These are phyloP conservation scores for Capricornis sumatraensis DNA, from an alignment of 2,113 vertebrate species.

Conservation along the genomic window DNA sequence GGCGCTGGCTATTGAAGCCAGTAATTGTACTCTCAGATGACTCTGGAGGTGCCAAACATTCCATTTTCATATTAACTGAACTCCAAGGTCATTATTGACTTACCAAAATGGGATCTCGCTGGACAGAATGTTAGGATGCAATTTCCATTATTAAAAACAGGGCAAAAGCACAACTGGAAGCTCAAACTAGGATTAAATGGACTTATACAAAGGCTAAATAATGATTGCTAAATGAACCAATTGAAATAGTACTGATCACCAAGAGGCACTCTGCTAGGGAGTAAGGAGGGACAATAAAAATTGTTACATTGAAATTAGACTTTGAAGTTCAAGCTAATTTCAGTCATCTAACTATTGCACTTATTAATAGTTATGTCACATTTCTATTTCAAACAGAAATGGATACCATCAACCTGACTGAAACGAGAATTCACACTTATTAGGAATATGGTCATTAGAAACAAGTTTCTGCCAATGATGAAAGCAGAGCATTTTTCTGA, in stretches of 20 bases:
- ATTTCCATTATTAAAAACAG: constrained; percentile 33
- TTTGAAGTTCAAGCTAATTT: constrained; percentile 30
- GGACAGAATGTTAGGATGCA: constrained; percentile 2
- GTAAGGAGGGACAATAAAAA: background rate
- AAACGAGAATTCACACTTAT: background rate
- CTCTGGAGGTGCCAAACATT: background rate
- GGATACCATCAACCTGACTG: background rate
- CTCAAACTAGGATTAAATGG: background rate
- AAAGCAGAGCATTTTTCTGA: background rate
- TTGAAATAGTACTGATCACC: background rate
- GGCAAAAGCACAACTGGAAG: constrained; percentile 1
- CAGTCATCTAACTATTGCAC: constrained; percentile 1
- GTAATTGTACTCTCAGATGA: background rate
- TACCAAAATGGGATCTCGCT: background rate
- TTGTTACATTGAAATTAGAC: constrained; percentile 17
- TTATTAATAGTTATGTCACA: constrained; percentile 1
- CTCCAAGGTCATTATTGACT: constrained; percentile 15
- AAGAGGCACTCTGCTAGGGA: background rate
- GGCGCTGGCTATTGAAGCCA: background rate
- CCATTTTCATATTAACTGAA: constrained; percentile 22
- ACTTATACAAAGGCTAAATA: background rate
- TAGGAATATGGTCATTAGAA: background rate
- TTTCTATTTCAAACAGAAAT: constrained; percentile 27
- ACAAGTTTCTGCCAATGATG: background rate
- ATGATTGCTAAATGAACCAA: background rate